These are phyloP conservation scores for Busseola fusca DNA, from an alignment of 2,888 invertebrate species.

Conservation along the genomic window DNA sequence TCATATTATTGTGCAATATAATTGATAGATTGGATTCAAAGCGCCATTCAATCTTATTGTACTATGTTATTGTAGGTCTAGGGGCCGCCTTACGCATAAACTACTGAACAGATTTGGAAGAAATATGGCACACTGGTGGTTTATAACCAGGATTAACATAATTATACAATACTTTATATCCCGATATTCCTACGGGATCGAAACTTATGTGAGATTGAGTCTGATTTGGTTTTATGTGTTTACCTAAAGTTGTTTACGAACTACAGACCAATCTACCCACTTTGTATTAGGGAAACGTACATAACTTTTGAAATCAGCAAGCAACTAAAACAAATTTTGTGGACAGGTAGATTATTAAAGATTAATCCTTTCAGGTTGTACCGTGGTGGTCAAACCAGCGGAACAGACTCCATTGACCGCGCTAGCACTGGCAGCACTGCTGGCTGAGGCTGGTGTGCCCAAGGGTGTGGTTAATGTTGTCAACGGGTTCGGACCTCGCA, in stretches of 20 bases:
- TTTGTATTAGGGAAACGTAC: background rate
- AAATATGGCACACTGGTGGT: no score
- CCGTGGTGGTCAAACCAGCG: constrained; percentile 96
- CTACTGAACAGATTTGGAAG: no score
- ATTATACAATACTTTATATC: no score
- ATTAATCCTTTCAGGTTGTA: constrained; percentile 88
- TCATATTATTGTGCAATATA: no score
- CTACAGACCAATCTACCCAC: background rate
- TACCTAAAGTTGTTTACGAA: background rate
- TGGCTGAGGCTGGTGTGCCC: constrained; percentile 96
- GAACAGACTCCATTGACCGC: constrained; percentile 98
- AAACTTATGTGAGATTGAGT: no score
- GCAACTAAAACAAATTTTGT: background rate
- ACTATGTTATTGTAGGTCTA: no score
- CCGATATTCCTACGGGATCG: no score
- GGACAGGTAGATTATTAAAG: background rate
- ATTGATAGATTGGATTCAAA: no score
- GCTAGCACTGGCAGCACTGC: constrained; percentile 93
- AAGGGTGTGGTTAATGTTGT: constrained; percentile 96
- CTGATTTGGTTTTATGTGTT: background rate
- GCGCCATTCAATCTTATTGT: no score
- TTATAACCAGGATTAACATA: no score
- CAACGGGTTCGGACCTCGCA: constrained; percentile 93
- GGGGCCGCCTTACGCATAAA: no score
- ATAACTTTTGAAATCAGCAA: background rate